A percentile compares a stretch with the other conserved stretches of the same genome.
phyloP scores from a whole-genome alignment of 2,113 vertebrate genomes.

The Lepus americanus region DNA sequence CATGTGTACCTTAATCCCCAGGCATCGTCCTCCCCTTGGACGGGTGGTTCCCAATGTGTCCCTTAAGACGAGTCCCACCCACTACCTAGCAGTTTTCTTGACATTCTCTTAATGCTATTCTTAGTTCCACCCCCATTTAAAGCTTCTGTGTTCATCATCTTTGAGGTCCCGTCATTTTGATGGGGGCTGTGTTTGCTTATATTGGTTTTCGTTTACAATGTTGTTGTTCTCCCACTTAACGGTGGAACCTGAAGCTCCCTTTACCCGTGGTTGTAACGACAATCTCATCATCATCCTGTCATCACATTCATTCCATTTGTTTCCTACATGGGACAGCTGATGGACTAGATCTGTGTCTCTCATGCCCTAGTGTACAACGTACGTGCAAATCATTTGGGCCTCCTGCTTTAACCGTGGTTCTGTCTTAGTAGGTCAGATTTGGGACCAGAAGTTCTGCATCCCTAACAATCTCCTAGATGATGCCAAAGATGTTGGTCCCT shows the following conservation, averaged over 20 bases:
- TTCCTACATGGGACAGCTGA: not conserved
- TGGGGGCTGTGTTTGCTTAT: not conserved
- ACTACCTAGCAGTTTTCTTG: not conserved
- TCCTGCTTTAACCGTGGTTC: not conserved
- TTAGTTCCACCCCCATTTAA: slow-evolving; percentile 1
- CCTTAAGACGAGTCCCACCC: not conserved
- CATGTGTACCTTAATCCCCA: not conserved
- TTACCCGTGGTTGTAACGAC: not conserved
- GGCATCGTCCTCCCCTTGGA: not conserved
- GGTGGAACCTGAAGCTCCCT: not conserved
- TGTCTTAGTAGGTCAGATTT: not conserved
- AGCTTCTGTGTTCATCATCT: not conserved
- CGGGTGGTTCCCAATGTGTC: not conserved
- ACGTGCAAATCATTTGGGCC: not conserved
- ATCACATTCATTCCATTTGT: not conserved
- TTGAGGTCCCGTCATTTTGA: not conserved
- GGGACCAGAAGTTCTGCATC: not conserved
- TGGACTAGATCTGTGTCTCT: not conserved
- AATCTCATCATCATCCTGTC: not conserved
- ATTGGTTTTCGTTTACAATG: not conserved
- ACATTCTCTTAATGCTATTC: not conserved
- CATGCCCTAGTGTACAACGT: not conserved
- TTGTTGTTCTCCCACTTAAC: slow-evolving; percentile 46
- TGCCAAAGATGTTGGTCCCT: not conserved
- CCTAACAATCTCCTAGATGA: not conserved